Evolutionary conservation across 1,140 invertebrate species (phyloP), one percentile per base, ranked within the genome.

Genomic region (Wasmannia auropunctata): DNA sequence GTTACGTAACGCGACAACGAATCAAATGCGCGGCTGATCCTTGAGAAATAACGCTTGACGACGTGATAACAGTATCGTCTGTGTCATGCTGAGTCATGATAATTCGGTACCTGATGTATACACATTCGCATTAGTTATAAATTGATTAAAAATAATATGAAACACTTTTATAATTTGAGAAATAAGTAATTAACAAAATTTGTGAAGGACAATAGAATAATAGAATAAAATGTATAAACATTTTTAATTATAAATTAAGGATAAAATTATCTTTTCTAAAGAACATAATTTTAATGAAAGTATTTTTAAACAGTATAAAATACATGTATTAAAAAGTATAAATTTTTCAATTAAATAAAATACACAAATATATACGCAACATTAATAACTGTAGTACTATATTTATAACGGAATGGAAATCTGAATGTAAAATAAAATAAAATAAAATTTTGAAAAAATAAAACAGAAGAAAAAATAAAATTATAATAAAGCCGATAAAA

Each of bases 61-160:
- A 46, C 37, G 62, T 28, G 89, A 86, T 88, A 87, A 80, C 58
- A 85, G 49, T 90, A 91, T 90, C 87, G 58, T 51, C 14, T 51
- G 67, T 56, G 58, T 63, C 37, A 31, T 74, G 89, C 85, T 80
- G 89, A 87, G 87, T 91, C 90, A 91, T 58, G 72, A 75, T 58
- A 75, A 83, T 87, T 90, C 31, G 70, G 62, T 69, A 62, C 0
- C 19, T n/a, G 25, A 2, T 58, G n/a, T 76, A 19, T 28, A 22
- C 43, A 22, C 51, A 43, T 14, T 8, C 0, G 11, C 16, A 16
- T 19, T 51, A 72, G 28, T 56, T 37, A 19, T 37, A 31, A 16
- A 28, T 80, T 54, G 40, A 34, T 3, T 79, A 49, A 77, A 2
- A 60, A 22, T 65, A 65, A 54, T n/a, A 2, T 22, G 11, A 31